phyloP scores from a whole-genome alignment of 2,113 vertebrate genomes.

The Leuciscus idus region DNA sequence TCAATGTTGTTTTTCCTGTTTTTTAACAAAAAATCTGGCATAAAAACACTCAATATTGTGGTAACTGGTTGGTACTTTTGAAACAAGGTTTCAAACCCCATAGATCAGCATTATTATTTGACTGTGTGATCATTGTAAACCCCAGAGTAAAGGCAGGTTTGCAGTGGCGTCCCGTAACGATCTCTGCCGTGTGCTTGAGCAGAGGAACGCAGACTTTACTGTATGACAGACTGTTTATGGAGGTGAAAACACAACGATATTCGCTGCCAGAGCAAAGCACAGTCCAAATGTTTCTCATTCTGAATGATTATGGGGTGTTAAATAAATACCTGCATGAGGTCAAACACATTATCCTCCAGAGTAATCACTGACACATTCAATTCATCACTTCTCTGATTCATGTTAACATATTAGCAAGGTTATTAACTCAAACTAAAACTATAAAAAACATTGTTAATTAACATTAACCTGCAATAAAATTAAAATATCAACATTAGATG shows the following conservation, averaged over 20 bases:
- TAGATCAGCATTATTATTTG: neutral
- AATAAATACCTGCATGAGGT: slow-evolving; percentile 16
- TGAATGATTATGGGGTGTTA: slow-evolving; percentile 16
- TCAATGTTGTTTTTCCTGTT: neutral
- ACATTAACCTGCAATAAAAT: no score
- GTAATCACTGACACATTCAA: neutral
- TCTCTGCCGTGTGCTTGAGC: neutral
- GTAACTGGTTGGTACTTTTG: neutral
- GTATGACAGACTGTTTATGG: neutral
- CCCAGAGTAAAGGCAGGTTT: neutral
- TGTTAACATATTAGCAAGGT: neutral
- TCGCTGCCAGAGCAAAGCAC: neutral
- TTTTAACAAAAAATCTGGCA: neutral
- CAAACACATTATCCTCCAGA: slow-evolving; percentile 1
- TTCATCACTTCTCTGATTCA: neutral
- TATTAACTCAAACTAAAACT: no score
- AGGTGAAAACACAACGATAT: neutral
- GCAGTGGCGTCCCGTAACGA: neutral
- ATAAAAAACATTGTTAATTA: no score
- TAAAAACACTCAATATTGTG: neutral
- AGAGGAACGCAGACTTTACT: neutral
- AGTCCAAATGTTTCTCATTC: slow-evolving; percentile 30
- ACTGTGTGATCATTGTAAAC: neutral
- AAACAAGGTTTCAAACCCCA: neutral
- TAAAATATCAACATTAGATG: no score